Evolutionary conservation across 2,797 vertebrate genomes (phyloP), one percentile per base, ranked within the genome.

Genomic region (Philypnodon macrostomus): DNA sequence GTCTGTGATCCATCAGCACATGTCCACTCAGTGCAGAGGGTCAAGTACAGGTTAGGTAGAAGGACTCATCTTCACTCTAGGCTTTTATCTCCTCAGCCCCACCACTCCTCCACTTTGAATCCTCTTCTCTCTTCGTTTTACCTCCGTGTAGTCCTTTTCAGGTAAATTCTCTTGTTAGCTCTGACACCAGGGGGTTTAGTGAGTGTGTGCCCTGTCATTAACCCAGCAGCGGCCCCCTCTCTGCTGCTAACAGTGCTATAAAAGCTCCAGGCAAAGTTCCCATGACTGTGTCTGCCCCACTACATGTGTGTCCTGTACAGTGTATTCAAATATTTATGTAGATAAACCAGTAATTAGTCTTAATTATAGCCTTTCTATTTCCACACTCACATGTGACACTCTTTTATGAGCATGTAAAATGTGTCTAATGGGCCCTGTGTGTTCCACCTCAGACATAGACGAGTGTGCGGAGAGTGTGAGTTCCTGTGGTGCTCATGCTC

Each of bases 401-500:
- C n/a, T n/a, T n/a, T n/a, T n/a, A n/a, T n/a, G n/a, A 63, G 26
- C 32, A 11, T 37, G 36, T 15, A 32, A 13, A 26, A 31, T 15
- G 32, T 52, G 2, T 47, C 10, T 51, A 23, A 51, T 16, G 11
- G 31, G 44, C n/a, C 14, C 39, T 36, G 12, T 39, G 6, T 5
- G 44, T 72, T 45, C 58, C 37, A 1, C 23, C 60, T 50, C 64
- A 95, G 94, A 96, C 70, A 33, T 94, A n/a, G 88, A 96, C n/a
- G 94, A 96, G 77, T 96, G 94, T 63, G 77, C 75, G 0, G 87
- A 89, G 32, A 80, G 80, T 30, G 39, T 72, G 54, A 70, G 71
- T 14, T 80, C 56, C 13, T 98, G 95, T 0, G 89, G 92, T 0
- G 80, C 88, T 56, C 89, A 94, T 45, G 66, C 91, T 1, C 9